A percentile compares a stretch with the other conserved stretches of the same genome.
phyloP scores from a whole-genome alignment of 2,888 invertebrate species.

The Andrena camellia region DNA sequence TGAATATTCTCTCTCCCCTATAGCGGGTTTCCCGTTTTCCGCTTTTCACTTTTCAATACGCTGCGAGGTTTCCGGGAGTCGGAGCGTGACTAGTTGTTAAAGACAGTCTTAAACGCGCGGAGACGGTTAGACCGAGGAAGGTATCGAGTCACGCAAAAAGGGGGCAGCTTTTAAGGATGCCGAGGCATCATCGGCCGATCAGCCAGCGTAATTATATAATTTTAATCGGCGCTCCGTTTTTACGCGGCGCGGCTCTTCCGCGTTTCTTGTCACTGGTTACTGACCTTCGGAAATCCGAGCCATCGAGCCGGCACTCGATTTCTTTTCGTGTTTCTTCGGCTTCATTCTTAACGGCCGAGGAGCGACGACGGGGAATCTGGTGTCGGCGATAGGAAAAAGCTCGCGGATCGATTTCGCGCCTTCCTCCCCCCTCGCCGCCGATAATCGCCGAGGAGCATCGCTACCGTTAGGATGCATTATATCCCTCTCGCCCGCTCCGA shows the following conservation, averaged over 20 bases:
- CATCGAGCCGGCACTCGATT: conserved; percentile 38
- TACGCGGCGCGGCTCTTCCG: conserved; percentile 44
- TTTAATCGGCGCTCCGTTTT: conserved; percentile 52
- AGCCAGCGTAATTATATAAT: conserved; percentile 54
- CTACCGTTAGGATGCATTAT: conserved; percentile 1
- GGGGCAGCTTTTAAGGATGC: neutral
- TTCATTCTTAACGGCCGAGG: conserved; percentile 62
- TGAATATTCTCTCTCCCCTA: no score
- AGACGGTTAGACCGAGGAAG: neutral
- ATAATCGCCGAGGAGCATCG: conserved; percentile 23
- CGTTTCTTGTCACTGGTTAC: conserved; percentile 64
- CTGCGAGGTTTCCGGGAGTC: neutral
- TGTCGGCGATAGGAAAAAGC: conserved; percentile 56
- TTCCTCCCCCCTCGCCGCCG: conserved; percentile 10
- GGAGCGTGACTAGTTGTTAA: neutral
- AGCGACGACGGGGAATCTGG: conserved; percentile 73
- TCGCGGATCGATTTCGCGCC: conserved; percentile 45
- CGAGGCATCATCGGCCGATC: conserved; percentile 3
- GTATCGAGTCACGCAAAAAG: conserved; percentile 23
- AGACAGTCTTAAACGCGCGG: neutral
- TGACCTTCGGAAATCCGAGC: conserved; percentile 70
- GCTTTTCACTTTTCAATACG: conserved; percentile 21
- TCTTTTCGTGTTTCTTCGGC: conserved; percentile 58
- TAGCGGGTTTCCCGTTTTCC: no score
- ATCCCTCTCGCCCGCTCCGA: neutral